Evolutionary conservation across 2,888 invertebrate genomes (phyloP), one percentile per base, ranked within the genome.

Genomic region (Trimorus sp.): DNA sequence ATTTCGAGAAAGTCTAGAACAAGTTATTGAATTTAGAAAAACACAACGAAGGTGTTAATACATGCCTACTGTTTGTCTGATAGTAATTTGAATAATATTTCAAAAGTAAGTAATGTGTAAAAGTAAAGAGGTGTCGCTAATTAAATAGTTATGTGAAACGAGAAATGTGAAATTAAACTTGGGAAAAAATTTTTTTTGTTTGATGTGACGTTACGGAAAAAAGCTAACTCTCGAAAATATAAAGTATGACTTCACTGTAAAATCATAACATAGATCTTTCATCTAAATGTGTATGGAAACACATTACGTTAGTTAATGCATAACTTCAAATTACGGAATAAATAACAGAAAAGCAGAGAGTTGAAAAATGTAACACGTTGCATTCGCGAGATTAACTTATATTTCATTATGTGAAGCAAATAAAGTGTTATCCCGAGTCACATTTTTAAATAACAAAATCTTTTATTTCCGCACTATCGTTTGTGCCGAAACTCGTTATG

Each of bases 281-380:
- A 11, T 15, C 40, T 9, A n/a, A 37, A 51, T 51, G 51, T 65
- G 38, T 42, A 42, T 7, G 16, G 38, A 36, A 65, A 37, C 14
- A 26, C 1, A 36, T 36, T 53, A 16, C n/a, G 51, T 65, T 15
- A 36, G 51, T 65, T 65, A 65, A 51, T 65, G 49, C 38, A 38
- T 38, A 49, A 62, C 65, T 37, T 65, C 38, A 65, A 65, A 65
- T 51, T 65, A 65, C 65, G 14, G n/a, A 49, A 65, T 65, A 65
- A 65, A 65, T 51, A 65, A 65, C 38, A 8, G 16, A 36, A 45
- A 37, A 51, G 65, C 45, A 51, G 51, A 26, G 36, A n/a, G 0
- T 12, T 49, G 16, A 36, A 51, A 49, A 65, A 65, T 65, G 40
- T 51, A 16, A 65, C 37, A n/a, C 56, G 12, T 58, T 58, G 38